phyloP scores from a whole-genome alignment of 1,140 invertebrate species.

The Zaprionus lachaisei region DNA sequence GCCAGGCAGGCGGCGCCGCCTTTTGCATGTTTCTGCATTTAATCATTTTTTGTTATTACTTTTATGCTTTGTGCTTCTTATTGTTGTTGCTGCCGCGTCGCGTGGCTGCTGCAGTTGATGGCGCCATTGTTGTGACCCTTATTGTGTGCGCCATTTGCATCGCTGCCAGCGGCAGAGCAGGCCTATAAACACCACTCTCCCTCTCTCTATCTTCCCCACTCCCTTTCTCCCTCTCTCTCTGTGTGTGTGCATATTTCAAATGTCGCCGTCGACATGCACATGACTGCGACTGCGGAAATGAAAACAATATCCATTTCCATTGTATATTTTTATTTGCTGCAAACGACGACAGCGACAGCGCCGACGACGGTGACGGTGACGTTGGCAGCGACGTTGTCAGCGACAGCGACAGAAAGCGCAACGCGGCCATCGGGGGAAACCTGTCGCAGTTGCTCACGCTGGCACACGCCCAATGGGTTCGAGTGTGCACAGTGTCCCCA shows the following conservation, averaged over 20 bases:
- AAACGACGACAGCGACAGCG: not conserved
- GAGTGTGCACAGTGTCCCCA: constrained; percentile 43
- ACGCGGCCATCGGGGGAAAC: constrained; percentile 60
- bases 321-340: constrained; percentile 70
- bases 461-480: constrained; percentile 46
- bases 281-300: constrained; percentile 68
- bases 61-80: constrained; percentile 8
- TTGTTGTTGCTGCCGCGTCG: constrained; percentile 40
- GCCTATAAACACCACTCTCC: constrained; percentile 24
- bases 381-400: constrained; percentile 29
- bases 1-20: constrained; percentile 45
- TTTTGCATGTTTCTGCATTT: constrained; percentile 72
- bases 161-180: constrained; percentile 34
- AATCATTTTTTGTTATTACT: constrained; percentile 62
- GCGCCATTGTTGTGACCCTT: constrained; percentile 72
- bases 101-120: constrained; percentile 53
- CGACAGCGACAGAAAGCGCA: constrained; percentile 61
- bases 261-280: constrained; percentile 62
- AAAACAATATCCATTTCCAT: constrained; percentile 82
- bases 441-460: constrained; percentile 46
- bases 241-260: constrained; percentile 50
- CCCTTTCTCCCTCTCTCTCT: not conserved
- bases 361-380: constrained; percentile 21
- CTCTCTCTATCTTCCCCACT: constrained; percentile 5
- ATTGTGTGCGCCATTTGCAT: constrained; percentile 74